Conservation (phyloP, 2,888 invertebrate genomes). For the Papilio demoleus region DNA sequence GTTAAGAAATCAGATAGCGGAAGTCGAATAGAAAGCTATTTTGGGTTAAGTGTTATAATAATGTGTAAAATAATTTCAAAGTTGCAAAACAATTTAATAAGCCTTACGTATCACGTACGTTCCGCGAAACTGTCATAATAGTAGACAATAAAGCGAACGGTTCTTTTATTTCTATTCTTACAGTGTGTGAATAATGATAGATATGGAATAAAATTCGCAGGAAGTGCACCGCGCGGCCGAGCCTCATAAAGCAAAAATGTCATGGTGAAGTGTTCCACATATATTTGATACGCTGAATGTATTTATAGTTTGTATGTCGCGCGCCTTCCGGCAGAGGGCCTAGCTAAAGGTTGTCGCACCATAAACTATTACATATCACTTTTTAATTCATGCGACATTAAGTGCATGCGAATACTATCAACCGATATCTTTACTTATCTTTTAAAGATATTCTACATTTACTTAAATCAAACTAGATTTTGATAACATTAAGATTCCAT, state of each 20-base stretch:
- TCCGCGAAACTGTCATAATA: conserved; percentile 25
- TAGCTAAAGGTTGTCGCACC: conserved; percentile 55
- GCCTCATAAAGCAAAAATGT: conserved; percentile 61
- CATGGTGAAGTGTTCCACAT: conserved; percentile 59
- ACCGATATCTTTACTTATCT: too few species aligned
- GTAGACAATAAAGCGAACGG: conserved; percentile 24
- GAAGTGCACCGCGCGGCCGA: conserved; percentile 51
- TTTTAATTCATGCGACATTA: conserved; percentile 12
- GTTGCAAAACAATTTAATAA: conserved; percentile 25
- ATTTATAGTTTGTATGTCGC: conserved; percentile 62
- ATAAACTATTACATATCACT: conserved; percentile 40
- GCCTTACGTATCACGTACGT: conserved; percentile 20
- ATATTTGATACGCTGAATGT: conserved; percentile 51
- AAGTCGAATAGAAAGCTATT: background rate
- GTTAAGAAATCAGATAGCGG: background rate
- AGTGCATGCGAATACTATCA: conserved; percentile 46
- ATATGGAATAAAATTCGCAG: conserved; percentile 33
- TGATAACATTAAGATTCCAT: too few species aligned
- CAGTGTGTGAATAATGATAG: conserved; percentile 26
- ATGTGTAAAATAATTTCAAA: conserved; percentile 8
- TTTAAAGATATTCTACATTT: too few species aligned
- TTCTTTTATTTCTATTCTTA: conserved; percentile 32
- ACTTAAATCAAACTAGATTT: too few species aligned
- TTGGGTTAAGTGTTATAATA: too few species aligned
- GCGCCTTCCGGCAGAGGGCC: conserved; percentile 62